Conservation (phyloP, 1,140 invertebrate species). For the Palaemon carinicauda region DNA sequence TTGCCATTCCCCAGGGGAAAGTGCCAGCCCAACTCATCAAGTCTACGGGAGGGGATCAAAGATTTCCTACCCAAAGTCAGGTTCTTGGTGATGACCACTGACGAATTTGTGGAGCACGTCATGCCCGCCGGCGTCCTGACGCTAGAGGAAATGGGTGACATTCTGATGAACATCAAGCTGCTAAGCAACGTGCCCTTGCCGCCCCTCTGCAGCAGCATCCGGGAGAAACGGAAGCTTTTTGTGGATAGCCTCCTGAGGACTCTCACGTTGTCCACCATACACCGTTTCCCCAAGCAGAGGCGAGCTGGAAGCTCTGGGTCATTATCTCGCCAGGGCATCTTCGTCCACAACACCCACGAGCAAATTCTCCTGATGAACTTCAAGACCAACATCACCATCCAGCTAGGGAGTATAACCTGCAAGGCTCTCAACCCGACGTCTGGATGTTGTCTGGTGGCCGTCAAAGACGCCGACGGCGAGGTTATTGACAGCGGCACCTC, state of each 20-base stretch:
- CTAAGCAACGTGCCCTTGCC: constrained; percentile 22
- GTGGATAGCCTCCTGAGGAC: constrained; percentile 25
- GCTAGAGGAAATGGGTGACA: not conserved
- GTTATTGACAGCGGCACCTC: not conserved
- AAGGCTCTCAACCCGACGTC: constrained; percentile 26
- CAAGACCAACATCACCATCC: not conserved
- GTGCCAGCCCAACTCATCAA: not conserved
- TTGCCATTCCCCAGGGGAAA: constrained; percentile 15
- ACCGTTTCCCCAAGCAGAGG: not conserved
- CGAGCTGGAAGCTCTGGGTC: constrained; percentile 23
- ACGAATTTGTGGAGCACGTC: constrained; percentile 39
- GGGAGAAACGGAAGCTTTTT: constrained; percentile 25
- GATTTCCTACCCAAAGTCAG: constrained; percentile 24
- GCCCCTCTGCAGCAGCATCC: constrained; percentile 2
- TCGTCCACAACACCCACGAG: constrained; percentile 34
- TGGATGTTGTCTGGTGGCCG: constrained; percentile 1
- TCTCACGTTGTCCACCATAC: not conserved
- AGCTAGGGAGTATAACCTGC: constrained; percentile 24
- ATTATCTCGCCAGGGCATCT: constrained; percentile 12
- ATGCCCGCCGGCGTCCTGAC: constrained; percentile 33
- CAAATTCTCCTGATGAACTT: constrained; percentile 40
- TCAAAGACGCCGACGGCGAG: constrained; percentile 30
- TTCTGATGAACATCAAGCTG: constrained; percentile 30
- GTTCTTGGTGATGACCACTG: constrained; percentile 24
- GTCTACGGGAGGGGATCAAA: not conserved